Evolutionary conservation across 2,797 vertebrate genomes (phyloP).

Genomic region (Ctenosaura bakeri): DNA sequence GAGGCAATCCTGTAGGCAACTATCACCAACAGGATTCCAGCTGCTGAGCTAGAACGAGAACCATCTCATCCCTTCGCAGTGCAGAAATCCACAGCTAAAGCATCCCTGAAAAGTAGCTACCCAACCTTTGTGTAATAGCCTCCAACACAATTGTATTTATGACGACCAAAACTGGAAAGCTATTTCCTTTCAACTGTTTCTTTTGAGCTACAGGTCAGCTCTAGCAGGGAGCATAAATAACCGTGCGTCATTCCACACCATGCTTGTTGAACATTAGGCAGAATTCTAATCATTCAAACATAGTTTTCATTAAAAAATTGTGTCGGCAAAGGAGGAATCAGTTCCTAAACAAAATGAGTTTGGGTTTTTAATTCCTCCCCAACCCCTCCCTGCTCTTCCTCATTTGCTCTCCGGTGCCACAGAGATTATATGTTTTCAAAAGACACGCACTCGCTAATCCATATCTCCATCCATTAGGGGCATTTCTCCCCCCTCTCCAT

Average conservation of each 20-base stretch:
- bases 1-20: no score
- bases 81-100: no score
- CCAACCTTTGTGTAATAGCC: no score
- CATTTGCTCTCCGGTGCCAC: slow-evolving; percentile 49
- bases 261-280: slow-evolving; percentile 61
- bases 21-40: no score
- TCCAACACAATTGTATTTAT: not conserved
- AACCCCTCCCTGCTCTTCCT: not conserved
- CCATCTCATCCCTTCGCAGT: no score
- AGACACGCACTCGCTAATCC: slow-evolving; percentile 59
- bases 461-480: slow-evolving; percentile 65
- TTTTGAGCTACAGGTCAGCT: not conserved
- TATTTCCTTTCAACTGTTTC: not conserved
- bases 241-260: slow-evolving; percentile 16
- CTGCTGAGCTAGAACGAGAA: no score
- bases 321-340: slow-evolving; percentile 64
- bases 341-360: slow-evolving; percentile 68
- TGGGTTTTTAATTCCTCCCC: slow-evolving; percentile 60
- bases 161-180: not conserved
- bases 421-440: slow-evolving; percentile 70
- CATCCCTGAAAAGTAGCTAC: no score
- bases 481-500: slow-evolving; percentile 67
- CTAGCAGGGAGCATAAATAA: not conserved
- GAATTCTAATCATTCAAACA: slow-evolving; percentile 68
- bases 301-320: slow-evolving; percentile 74